phyloP scores from a whole-genome alignment of 1,140 invertebrate genomes.

The Asobara japonica region DNA sequence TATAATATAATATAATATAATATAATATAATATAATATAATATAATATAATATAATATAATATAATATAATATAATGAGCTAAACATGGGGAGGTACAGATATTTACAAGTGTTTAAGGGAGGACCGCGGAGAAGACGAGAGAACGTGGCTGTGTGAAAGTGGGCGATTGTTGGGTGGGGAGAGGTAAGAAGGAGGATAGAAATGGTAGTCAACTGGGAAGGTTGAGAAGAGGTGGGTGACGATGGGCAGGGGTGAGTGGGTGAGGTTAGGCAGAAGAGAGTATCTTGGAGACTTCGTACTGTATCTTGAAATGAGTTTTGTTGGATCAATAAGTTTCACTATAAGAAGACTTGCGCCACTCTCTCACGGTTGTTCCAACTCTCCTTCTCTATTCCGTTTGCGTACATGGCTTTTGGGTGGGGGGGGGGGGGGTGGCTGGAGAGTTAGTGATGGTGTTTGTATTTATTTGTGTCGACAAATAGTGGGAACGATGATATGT shows the following conservation, averaged over 20 bases:
- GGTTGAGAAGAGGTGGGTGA: slow-evolving; percentile 13
- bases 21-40: too few relatives aligned
- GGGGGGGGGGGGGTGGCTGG: background rate
- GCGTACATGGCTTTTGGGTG: slow-evolving; percentile 49
- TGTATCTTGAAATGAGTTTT: slow-evolving; percentile 70
- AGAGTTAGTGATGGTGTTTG: slow-evolving; percentile 44
- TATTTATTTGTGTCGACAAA: slow-evolving; percentile 62
- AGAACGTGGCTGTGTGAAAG: slow-evolving; percentile 40
- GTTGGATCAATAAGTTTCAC: slow-evolving; percentile 70
- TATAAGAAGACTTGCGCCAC: slow-evolving; percentile 63
- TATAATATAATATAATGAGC: too few relatives aligned
- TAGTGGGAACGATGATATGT: slow-evolving; percentile 47
- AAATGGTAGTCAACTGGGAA: slow-evolving; percentile 26
- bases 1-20: too few relatives aligned
- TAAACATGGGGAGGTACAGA: too few relatives aligned
- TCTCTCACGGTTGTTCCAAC: slow-evolving; percentile 45
- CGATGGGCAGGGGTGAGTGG: background rate
- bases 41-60: too few relatives aligned
- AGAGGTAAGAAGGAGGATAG: slow-evolving; percentile 36
- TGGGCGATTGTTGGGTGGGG: slow-evolving; percentile 30
- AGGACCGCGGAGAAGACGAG: slow-evolving; percentile 33
- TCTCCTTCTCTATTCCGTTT: slow-evolving; percentile 49
- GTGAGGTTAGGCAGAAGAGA: slow-evolving; percentile 45
- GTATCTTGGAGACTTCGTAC: slow-evolving; percentile 69
- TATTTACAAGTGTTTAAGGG: too few relatives aligned